A percentile compares a stretch with the other conserved stretches of the same genome.
Evolutionary conservation across 2,797 vertebrate species (phyloP).

Genomic region (Gymnothorax javanicus): DNA sequence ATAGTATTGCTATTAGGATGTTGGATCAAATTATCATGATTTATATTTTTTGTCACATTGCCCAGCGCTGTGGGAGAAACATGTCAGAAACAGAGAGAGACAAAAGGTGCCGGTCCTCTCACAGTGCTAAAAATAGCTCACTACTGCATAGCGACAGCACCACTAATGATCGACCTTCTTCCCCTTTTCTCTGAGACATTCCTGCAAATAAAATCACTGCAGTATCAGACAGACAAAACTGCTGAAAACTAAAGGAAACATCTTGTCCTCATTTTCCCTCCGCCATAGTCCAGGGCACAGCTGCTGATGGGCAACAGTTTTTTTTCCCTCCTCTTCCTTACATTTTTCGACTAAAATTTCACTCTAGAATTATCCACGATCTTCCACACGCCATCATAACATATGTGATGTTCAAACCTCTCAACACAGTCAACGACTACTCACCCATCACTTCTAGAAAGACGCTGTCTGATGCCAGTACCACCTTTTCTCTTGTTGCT

Average conservation of each 20-base stretch:
- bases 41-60: neutral
- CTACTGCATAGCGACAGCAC: neutral
- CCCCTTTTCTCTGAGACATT: neutral
- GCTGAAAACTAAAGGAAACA: neutral
- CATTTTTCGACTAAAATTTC: neutral
- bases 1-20: too few species aligned
- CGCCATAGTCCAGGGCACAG: neutral
- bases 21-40: too few species aligned
- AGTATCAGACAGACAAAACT: neutral
- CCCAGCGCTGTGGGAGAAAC: neutral
- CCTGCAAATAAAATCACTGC: neutral
- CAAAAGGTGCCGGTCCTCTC: neutral
- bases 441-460: constrained; percentile 89
- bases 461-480: constrained; percentile 84
- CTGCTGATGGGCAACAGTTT: neutral
- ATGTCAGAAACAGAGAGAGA: neutral
- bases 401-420: neutral
- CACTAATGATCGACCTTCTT: constrained; percentile 19
- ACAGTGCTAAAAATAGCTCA: constrained; percentile 1
- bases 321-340: neutral
- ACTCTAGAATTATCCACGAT: neutral
- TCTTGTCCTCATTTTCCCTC: neutral
- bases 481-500: constrained; percentile 83
- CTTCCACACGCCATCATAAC: neutral
- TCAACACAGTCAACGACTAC: constrained; percentile 38